Evolutionary conservation across 2,888 invertebrate genomes (phyloP).

Genomic region (Spilarctia lutea): DNA sequence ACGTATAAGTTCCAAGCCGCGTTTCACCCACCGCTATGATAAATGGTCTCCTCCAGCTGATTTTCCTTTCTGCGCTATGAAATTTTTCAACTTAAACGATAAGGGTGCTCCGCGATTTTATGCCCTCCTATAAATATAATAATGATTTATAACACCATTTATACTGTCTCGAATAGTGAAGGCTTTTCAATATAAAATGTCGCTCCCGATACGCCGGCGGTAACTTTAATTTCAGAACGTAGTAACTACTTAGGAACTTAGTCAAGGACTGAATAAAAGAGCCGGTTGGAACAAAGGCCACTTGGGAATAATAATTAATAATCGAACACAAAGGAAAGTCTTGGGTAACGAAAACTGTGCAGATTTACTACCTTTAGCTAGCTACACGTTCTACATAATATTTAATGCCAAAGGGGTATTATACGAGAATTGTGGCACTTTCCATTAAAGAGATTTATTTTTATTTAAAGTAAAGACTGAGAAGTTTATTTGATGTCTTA

Average conservation of each 20-base stretch:
- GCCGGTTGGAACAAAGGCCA: conserved; percentile 68
- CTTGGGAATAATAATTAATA: conserved; percentile 74
- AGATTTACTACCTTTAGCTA: conserved; percentile 38
- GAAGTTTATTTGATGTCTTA: not conserved
- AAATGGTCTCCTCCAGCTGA: conserved; percentile 73
- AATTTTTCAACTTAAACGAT: conserved; percentile 81
- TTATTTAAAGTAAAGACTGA: not conserved
- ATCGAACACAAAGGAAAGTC: conserved; percentile 71
- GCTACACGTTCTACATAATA: conserved; percentile 40
- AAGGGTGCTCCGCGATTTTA: conserved; percentile 70
- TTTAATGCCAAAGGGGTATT: conserved; percentile 33
- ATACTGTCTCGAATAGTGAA: conserved; percentile 57
- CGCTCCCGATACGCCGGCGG: conserved; percentile 48
- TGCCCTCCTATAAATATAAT: conserved; percentile 67
- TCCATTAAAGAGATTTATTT: not conserved
- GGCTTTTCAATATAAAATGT: conserved; percentile 60
- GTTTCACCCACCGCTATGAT: conserved; percentile 71
- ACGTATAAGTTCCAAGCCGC: conserved; percentile 70
- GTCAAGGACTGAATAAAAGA: conserved; percentile 60
- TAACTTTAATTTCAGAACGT: conserved; percentile 58
- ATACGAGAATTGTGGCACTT: conserved; percentile 14
- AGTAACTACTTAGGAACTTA: conserved; percentile 63
- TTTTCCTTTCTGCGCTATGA: conserved; percentile 72
- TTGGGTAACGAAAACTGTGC: conserved; percentile 60
- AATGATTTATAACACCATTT: conserved; percentile 72